Evolutionary conservation across 2,113 vertebrate genomes (phyloP).

Genomic region (Apteryx mantelli): DNA sequence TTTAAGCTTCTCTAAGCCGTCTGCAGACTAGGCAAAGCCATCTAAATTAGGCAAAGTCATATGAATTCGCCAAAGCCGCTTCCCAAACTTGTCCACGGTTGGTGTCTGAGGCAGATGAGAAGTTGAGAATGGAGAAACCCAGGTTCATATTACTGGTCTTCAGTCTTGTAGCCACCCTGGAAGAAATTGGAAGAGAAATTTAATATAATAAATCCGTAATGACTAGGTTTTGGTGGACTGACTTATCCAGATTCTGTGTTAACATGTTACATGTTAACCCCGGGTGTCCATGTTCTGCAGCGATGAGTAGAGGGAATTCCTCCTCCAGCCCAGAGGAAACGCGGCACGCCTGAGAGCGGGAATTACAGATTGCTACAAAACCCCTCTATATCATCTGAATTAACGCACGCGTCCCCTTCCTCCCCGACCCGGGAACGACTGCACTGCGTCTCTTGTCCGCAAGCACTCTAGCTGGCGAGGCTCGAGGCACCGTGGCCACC

Average conservation of each 20-base stretch:
- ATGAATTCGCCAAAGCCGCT: neutral
- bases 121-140: neutral
- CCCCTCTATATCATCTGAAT: neutral
- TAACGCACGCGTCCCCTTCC: neutral
- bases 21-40: neutral
- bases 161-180: neutral
- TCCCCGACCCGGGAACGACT: neutral
- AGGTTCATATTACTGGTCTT: neutral
- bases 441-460: neutral
- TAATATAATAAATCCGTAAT: neutral
- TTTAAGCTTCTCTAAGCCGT: neutral
- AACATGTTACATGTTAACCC: neutral
- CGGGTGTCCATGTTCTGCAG: fast-evolving
- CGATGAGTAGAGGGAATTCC: neutral
- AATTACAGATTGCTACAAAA: neutral
- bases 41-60: neutral
- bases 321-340: neutral
- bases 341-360: neutral
- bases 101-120: too few relatives aligned
- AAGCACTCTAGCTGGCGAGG: neutral
- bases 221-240: neutral
- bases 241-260: fast-evolving
- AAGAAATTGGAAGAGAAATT: neutral
- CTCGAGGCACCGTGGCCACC: neutral
- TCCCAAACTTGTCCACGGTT: neutral